Percentiles rank a stretch among this genome's conserved stretches.
phyloP scores from a whole-genome alignment of 2,113 vertebrate genomes.

The Nipponia nippon region DNA sequence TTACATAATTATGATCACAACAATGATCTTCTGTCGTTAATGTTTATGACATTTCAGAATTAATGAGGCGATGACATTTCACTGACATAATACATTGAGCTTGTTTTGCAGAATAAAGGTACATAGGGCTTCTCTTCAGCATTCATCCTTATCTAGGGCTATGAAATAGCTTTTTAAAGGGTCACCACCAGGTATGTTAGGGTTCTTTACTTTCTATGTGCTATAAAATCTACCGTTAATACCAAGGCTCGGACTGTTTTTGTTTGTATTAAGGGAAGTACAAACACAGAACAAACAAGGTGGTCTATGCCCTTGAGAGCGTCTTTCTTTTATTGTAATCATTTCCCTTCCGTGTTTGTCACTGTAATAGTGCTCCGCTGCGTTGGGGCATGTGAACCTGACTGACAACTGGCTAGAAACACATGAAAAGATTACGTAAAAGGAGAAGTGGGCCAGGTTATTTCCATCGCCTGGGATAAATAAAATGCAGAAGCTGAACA shows the following conservation, averaged over 20 bases:
- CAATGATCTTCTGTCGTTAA: constrained; percentile 28
- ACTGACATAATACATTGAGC: not conserved
- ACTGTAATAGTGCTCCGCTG: not conserved
- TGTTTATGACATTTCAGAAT: constrained; percentile 9
- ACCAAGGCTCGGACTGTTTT: not conserved
- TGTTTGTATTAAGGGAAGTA: constrained; percentile 11
- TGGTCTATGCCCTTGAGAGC: not conserved
- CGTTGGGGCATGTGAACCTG: not conserved
- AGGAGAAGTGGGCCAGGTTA: not conserved
- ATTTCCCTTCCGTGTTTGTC: not conserved
- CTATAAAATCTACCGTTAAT: not conserved
- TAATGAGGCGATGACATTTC: constrained; percentile 13
- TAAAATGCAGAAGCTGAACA: not conserved
- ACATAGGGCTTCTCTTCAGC: not conserved
- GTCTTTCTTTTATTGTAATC: not conserved
- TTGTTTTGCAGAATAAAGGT: not conserved
- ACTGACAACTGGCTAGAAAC: not conserved
- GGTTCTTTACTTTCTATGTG: not conserved
- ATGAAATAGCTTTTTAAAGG: not conserved
- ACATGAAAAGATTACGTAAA: not conserved
- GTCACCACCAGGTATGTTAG: not conserved
- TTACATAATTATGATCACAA: constrained; percentile 43
- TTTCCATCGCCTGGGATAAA: not conserved
- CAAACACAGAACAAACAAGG: constrained; percentile 10
- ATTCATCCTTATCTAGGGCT: not conserved